phyloP scores from a whole-genome alignment of 2,888 invertebrate genomes.

The Rhynchonema sp. region DNA sequence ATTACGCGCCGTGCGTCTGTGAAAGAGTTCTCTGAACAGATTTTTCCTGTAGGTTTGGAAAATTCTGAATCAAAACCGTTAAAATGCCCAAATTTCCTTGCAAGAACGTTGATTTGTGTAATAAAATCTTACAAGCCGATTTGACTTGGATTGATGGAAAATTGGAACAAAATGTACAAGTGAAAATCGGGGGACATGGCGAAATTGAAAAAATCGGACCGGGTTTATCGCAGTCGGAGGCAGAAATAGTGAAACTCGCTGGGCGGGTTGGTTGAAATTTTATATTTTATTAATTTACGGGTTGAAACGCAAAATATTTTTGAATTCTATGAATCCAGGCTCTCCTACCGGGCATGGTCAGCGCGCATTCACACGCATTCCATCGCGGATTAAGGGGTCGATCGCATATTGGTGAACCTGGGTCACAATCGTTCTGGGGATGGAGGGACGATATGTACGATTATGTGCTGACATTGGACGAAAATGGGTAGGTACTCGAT shows the following conservation, averaged over 20 bases:
- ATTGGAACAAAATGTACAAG: neutral
- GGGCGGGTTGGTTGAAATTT: too few relatives aligned
- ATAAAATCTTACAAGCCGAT: neutral
- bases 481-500: neutral
- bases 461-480: conserved; percentile 12
- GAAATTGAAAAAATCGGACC: neutral
- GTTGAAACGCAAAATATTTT: too few relatives aligned
- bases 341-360: conserved; percentile 22
- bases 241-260: neutral
- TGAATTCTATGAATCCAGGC: too few relatives aligned
- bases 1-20: too few relatives aligned
- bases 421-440: conserved; percentile 21
- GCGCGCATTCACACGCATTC: conserved; percentile 24
- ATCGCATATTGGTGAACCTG: neutral
- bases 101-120: neutral
- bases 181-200: neutral
- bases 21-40: too few relatives aligned
- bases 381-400: conserved; percentile 19
- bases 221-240: neutral
- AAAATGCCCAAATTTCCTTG: too few relatives aligned
- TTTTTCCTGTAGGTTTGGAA: too few relatives aligned
- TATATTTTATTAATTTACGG: too few relatives aligned
- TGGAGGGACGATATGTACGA: conserved; percentile 25
- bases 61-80: too few relatives aligned
- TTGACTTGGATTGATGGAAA: neutral